A percentile compares a stretch with the other conserved stretches of the same genome.
phyloP scores from a whole-genome alignment of 2,888 invertebrate species.

The Protophormia terraenovae region DNA sequence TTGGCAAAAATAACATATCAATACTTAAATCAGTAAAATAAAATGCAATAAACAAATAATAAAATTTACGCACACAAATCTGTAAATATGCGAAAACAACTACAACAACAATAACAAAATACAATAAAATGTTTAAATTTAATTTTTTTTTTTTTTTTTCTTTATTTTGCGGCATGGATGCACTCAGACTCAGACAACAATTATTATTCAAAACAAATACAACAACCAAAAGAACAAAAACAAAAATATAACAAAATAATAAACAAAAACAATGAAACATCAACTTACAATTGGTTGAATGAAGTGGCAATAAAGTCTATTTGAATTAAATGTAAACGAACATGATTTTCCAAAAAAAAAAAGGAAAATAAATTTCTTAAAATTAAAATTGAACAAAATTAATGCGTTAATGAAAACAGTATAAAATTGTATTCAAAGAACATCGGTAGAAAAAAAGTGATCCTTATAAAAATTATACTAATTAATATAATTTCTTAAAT shows the following conservation, averaged over 20 bases:
- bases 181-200: conserved; percentile 44
- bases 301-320: conserved; percentile 59
- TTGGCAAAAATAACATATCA: not conserved
- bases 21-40: conserved; percentile 10
- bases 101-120: not conserved
- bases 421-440: conserved; percentile 55
- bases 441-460: conserved; percentile 46
- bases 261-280: not conserved
- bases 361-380: conserved; percentile 25
- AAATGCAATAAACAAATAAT: conserved; percentile 53
- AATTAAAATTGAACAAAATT: conserved; percentile 34
- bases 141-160: not conserved
- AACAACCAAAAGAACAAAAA: conserved; percentile 24
- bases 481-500: not conserved
- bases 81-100: conserved; percentile 68
- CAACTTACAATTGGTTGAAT: conserved; percentile 69
- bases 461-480: not conserved
- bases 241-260: too few relatives aligned
- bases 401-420: conserved; percentile 41
- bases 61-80: conserved; percentile 61
- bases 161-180: conserved; percentile 27
- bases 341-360: not conserved
- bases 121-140: not conserved
- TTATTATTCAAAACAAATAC: conserved; percentile 16
- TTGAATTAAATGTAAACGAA: conserved; percentile 30